Evolutionary conservation across 2,113 vertebrate species (phyloP).

Genomic region (Anarhynchus alexandrinus): DNA sequence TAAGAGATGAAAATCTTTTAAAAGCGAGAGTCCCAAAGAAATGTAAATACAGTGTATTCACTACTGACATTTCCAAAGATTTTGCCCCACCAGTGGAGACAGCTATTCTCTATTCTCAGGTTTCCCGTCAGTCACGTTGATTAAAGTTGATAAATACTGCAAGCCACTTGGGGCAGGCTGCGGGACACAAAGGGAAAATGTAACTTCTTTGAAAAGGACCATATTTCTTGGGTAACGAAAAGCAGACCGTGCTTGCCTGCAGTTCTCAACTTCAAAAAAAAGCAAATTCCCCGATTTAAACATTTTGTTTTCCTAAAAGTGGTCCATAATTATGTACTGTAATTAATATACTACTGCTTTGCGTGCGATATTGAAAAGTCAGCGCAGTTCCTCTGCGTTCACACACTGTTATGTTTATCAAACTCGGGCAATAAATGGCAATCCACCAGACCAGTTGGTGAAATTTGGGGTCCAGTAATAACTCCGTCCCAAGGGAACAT

Average conservation of each 20-base stretch:
- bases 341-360: not conserved
- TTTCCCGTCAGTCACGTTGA: slow-evolving; percentile 75
- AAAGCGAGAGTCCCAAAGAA: slow-evolving; percentile 68
- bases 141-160: slow-evolving; percentile 73
- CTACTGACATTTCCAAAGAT: slow-evolving; percentile 76
- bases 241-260: not conserved
- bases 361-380: not conserved
- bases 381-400: not conserved
- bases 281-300: not conserved
- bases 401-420: not conserved
- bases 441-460: not conserved
- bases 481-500: not conserved
- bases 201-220: slow-evolving; percentile 54
- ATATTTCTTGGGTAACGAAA: slow-evolving; percentile 25
- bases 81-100: slow-evolving; percentile 58
- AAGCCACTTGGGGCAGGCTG: slow-evolving; percentile 51
- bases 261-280: not conserved
- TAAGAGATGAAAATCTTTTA: slow-evolving; percentile 72
- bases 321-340: not conserved
- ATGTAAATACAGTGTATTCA: slow-evolving; percentile 75
- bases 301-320: not conserved
- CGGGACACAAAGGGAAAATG: slow-evolving; percentile 57
- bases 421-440: not conserved
- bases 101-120: slow-evolving; percentile 67
- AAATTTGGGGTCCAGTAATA: not conserved